These are phyloP conservation scores for Apaloderma vittatum DNA, from an alignment of 2,113 vertebrate genomes.

Conservation along the genomic window DNA sequence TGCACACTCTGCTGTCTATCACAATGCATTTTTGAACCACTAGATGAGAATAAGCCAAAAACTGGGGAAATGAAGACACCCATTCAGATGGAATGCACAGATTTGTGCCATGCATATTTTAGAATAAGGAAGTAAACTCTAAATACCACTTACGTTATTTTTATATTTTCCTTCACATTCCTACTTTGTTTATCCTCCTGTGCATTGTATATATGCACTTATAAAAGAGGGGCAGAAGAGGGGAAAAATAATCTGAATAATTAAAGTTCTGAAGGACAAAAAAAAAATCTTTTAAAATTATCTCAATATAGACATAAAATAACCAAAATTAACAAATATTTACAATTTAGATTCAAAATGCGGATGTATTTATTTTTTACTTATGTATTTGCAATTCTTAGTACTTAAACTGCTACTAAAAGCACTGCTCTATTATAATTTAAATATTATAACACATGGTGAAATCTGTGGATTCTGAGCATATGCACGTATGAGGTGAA, in stretches of 20 bases:
- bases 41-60: neutral
- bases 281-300: neutral
- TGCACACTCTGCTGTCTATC: neutral
- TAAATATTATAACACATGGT: neutral
- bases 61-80: neutral
- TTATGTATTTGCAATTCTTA: neutral
- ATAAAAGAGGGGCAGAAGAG: neutral
- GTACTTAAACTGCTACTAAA: neutral
- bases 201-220: fast-evolving
- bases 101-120: neutral
- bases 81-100: fast-evolving
- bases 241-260: neutral
- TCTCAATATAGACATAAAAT: neutral
- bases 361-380: neutral
- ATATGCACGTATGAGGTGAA: neutral
- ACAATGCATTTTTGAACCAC: neutral
- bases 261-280: neutral
- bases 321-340: neutral
- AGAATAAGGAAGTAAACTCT: neutral
- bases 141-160: neutral
- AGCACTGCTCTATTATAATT: neutral
- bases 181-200: neutral
- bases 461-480: neutral
- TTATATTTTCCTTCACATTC: neutral
- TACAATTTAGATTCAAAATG: neutral